These are phyloP conservation scores for Athene noctua DNA, from an alignment of 2,113 vertebrate genomes.

Conservation along the genomic window DNA sequence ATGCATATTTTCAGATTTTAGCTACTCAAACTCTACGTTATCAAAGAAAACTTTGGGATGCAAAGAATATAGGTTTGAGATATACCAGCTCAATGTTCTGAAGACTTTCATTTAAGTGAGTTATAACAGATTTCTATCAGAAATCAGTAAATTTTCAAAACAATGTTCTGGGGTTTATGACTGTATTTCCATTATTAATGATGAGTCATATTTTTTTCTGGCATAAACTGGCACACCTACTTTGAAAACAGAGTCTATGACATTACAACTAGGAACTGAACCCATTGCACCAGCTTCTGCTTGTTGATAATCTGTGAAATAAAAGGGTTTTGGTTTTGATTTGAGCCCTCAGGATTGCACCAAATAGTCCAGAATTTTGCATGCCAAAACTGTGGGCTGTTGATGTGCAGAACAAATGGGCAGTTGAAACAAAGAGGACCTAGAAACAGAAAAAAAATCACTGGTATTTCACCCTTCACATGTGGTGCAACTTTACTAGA, in stretches of 20 bases:
- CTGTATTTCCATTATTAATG: not conserved
- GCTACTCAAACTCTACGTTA: not conserved
- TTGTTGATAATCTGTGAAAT: not conserved
- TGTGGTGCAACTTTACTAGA: not conserved
- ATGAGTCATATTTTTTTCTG: not conserved
- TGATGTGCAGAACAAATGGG: not conserved
- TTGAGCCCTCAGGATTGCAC: not conserved
- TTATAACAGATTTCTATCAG: not conserved
- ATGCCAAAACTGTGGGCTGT: not conserved
- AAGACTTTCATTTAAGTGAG: not conserved
- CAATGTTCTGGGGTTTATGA: not conserved
- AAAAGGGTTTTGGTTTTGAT: not conserved
- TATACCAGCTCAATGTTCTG: not conserved
- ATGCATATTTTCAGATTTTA: not conserved
- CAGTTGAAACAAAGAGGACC: not conserved
- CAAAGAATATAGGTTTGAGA: not conserved
- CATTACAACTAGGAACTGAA: not conserved
- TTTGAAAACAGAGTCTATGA: not conserved
- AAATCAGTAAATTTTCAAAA: not conserved
- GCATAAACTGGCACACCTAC: not conserved
- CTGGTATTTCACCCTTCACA: not conserved
- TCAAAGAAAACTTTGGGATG: not conserved
- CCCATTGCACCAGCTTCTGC: not conserved
- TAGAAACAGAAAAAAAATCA: not conserved
- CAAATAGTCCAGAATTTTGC: not conserved